Evolutionary conservation across 1,140 invertebrate species (phyloP).

Genomic region (Lordiphosa mommai): DNA sequence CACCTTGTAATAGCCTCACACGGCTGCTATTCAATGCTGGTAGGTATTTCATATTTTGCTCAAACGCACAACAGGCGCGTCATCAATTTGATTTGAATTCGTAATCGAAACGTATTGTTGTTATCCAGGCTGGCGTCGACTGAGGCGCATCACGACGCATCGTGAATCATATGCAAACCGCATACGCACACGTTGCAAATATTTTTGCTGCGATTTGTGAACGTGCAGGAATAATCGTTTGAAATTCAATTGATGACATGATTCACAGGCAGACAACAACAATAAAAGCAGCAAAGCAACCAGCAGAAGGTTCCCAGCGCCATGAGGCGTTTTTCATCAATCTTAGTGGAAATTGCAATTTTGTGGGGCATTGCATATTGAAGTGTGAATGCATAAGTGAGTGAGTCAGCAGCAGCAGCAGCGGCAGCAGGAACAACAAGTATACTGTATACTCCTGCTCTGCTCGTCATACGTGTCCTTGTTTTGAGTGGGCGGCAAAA

Average conservation of each 20-base stretch:
- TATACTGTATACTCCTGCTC: no score
- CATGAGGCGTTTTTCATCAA: conserved; percentile 68
- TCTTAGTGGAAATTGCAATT: conserved; percentile 78
- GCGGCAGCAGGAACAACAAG: not conserved
- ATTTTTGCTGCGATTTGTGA: conserved; percentile 65
- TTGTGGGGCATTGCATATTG: conserved; percentile 66
- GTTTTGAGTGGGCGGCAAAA: no score
- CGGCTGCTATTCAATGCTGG: no score
- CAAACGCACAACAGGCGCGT: conserved; percentile 45
- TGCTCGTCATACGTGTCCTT: no score
- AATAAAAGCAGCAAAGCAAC: conserved; percentile 21
- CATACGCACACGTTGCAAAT: conserved; percentile 43
- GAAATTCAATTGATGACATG: conserved; percentile 77
- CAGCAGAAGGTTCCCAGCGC: conserved; percentile 36
- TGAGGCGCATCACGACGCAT: conserved; percentile 4
- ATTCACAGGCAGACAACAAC: conserved; percentile 47
- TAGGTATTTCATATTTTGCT: conserved; percentile 28
- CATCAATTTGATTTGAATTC: conserved; percentile 72
- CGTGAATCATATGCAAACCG: conserved; percentile 1
- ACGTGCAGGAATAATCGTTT: conserved; percentile 74
- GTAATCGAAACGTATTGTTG: conserved; percentile 71
- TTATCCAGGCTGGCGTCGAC: conserved; percentile 9
- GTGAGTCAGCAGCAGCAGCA: conserved; percentile 21
- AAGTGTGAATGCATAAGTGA: conserved; percentile 69
- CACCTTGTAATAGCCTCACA: not conserved